Evolutionary conservation across 1,140 invertebrate genomes (phyloP).

Genomic region (Nebria ingens): DNA sequence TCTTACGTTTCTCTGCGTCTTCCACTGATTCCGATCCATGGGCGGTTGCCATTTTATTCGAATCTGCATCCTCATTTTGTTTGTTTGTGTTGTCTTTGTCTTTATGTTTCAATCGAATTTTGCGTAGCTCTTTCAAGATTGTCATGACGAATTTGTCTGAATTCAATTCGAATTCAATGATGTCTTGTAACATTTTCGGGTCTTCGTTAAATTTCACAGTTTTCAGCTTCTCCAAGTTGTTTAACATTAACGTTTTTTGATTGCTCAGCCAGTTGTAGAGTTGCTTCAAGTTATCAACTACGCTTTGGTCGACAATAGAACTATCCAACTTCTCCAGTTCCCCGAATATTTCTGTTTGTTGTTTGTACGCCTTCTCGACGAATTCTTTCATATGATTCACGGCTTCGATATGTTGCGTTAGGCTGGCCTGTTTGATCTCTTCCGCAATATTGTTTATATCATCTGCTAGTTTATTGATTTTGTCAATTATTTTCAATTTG

Average conservation of each 20-base stretch:
- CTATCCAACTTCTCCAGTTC: background rate
- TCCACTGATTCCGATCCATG: conserved; percentile 16
- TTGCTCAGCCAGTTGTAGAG: background rate
- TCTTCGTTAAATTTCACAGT: background rate
- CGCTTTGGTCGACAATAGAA: background rate
- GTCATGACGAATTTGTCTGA: background rate
- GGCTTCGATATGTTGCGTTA: background rate
- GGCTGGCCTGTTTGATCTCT: conserved; percentile 11
- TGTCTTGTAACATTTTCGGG: background rate
- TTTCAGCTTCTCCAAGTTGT: background rate
- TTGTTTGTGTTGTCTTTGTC: background rate
- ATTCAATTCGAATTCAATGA: background rate
- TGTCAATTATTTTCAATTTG: conserved; percentile 17
- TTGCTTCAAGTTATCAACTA: background rate
- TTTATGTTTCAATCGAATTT: background rate
- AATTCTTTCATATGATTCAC: conserved; percentile 3
- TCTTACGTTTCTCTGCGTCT: conserved; percentile 12
- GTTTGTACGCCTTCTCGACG: background rate
- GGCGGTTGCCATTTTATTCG: conserved; percentile 12
- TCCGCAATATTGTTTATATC: conserved; percentile 18
- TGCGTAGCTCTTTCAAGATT: background rate
- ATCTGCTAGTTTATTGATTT: conserved; percentile 17
- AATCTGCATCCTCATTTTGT: conserved; percentile 1
- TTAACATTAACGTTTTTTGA: background rate
- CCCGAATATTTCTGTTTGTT: conserved; percentile 1